Evolutionary conservation across 2,113 vertebrate genomes (phyloP).

Genomic region (Centropus bengalensis): DNA sequence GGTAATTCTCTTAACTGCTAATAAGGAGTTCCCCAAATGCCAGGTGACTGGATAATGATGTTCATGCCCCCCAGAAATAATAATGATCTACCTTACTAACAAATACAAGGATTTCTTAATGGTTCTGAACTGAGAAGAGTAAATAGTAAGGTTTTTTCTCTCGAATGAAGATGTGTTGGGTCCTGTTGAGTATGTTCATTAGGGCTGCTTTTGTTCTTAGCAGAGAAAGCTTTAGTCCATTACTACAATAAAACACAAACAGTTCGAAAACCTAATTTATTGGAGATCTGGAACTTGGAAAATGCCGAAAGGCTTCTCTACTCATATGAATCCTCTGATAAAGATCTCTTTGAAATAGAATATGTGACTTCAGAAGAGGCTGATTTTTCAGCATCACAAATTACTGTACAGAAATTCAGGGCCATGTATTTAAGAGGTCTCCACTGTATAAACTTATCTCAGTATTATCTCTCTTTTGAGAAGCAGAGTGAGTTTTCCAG

Average conservation of each 20-base stretch:
- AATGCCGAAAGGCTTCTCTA: conserved; percentile 1
- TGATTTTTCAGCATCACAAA: conserved; percentile 10
- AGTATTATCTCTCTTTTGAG: conserved; percentile 39
- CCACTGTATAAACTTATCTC: conserved; percentile 64
- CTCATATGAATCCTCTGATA: conserved; percentile 40
- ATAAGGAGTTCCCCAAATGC: background rate
- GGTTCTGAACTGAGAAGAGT: background rate
- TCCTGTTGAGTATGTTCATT: conserved; percentile 2
- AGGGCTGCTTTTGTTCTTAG: conserved; percentile 34
- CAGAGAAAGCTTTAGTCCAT: background rate
- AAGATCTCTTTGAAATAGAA: conserved; percentile 51
- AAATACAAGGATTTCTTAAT: background rate
- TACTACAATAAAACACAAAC: background rate
- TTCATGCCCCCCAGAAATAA: background rate
- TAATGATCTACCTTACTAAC: conserved; percentile 28
- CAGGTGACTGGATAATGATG: background rate
- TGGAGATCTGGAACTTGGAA: conserved; percentile 33
- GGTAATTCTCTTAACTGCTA: conserved; percentile 27
- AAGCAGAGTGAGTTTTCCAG: conserved; percentile 17
- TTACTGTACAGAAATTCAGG: conserved; percentile 44
- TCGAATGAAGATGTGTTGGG: background rate
- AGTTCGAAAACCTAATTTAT: background rate
- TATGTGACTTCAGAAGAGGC: conserved; percentile 19
- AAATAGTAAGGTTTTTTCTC: background rate
- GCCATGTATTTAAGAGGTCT: conserved; percentile 62